These are phyloP conservation scores for Zootermopsis nevadensis DNA, from an alignment of 2,888 invertebrate genomes.

Conservation along the genomic window DNA sequence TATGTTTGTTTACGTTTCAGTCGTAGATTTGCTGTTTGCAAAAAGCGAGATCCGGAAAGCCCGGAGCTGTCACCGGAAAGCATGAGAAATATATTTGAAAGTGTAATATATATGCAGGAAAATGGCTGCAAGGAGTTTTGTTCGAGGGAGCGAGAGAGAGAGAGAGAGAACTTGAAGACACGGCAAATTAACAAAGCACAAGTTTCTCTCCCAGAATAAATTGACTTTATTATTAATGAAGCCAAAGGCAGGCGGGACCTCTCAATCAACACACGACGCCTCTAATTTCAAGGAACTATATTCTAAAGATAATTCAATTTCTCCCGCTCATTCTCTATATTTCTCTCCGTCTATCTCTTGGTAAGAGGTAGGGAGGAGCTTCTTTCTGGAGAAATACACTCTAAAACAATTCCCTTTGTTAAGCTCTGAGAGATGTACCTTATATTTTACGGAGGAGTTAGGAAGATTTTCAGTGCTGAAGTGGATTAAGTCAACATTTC, in stretches of 20 bases:
- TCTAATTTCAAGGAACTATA: constrained; percentile 43
- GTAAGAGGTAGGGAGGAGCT: constrained; percentile 6
- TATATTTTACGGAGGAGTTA: constrained; percentile 38
- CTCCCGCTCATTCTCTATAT: constrained; percentile 25
- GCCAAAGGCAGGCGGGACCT: constrained; percentile 30
- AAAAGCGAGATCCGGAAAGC: constrained; percentile 18
- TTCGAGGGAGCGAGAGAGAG: neutral
- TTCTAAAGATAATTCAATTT: constrained; percentile 44
- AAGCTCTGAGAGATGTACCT: constrained; percentile 40
- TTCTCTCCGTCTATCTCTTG: constrained; percentile 21
- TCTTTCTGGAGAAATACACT: constrained; percentile 37
- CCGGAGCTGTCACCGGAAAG: neutral
- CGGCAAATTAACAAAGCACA: constrained; percentile 38
- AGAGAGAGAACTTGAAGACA: neutral
- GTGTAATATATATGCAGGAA: constrained; percentile 34
- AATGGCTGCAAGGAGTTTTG: constrained; percentile 29
- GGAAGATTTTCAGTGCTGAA: constrained; percentile 9
- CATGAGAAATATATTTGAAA: constrained; percentile 38
- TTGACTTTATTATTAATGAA: constrained; percentile 44
- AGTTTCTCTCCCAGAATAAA: constrained; percentile 43
- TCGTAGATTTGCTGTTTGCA: constrained; percentile 15
- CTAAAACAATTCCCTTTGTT: constrained; percentile 44
- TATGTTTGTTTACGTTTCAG: constrained; percentile 18
- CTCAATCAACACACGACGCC: constrained; percentile 44
- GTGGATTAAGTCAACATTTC: constrained; percentile 21